Percentiles rank a stretch among this genome's conserved stretches.
Evolutionary conservation across 1,140 invertebrate species (phyloP).

Genomic region (Callitettix versicolor): DNA sequence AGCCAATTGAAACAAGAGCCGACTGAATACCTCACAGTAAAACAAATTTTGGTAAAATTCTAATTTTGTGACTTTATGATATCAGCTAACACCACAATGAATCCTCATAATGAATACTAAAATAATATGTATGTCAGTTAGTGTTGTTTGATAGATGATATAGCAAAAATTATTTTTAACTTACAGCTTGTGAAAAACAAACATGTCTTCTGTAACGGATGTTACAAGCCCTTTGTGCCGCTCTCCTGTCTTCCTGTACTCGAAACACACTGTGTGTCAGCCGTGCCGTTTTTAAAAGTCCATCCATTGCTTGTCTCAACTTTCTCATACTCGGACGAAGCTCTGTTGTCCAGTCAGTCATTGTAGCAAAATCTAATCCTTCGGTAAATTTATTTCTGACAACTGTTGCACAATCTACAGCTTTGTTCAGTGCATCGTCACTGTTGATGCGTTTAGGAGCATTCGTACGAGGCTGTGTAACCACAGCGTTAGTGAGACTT

Average conservation of each 20-base stretch:
- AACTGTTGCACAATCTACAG: slow-evolving; percentile 29
- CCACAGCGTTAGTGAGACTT: slow-evolving; percentile 26
- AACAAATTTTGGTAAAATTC: too few relatives aligned
- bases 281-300: slow-evolving; percentile 65
- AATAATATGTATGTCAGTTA: too few relatives aligned
- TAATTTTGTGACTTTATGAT: too few relatives aligned
- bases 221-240: slow-evolving; percentile 48
- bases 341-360: slow-evolving; percentile 65
- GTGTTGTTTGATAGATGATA: too few relatives aligned
- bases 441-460: slow-evolving; percentile 21
- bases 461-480: slow-evolving; percentile 25
- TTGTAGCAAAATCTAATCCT: slow-evolving; percentile 48
- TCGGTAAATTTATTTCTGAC: slow-evolving; percentile 62
- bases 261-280: slow-evolving; percentile 81
- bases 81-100: too few relatives aligned
- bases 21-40: too few relatives aligned
- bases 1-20: too few relatives aligned
- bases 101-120: too few relatives aligned
- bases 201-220: slow-evolving; percentile 70
- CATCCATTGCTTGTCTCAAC: slow-evolving; percentile 68
- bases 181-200: slow-evolving; percentile 86
- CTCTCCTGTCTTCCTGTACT: slow-evolving; percentile 60
- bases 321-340: slow-evolving; percentile 70
- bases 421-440: slow-evolving; percentile 33
- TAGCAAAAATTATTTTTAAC: slow-evolving; percentile 30